A percentile compares a stretch with the other conserved stretches of the same genome.
phyloP scores from a whole-genome alignment of 2,797 vertebrate species.

The Gymnothorax reevesii region DNA sequence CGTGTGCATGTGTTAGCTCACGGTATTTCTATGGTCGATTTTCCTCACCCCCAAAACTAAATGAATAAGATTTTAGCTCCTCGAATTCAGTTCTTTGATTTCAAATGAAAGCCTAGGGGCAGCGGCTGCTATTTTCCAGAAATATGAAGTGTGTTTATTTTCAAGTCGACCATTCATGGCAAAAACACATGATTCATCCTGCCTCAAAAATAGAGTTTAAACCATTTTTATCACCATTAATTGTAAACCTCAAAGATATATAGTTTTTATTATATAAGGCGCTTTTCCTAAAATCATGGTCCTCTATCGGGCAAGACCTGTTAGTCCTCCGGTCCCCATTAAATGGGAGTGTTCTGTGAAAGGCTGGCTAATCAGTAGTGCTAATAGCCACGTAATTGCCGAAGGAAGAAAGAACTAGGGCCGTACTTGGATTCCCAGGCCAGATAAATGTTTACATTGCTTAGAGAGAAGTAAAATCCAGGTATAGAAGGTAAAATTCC shows the following conservation, averaged over 20 bases:
- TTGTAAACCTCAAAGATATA: background rate
- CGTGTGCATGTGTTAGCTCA: too few relatives aligned
- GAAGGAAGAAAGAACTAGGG: too few relatives aligned
- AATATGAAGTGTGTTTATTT: background rate
- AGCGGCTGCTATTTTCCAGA: background rate
- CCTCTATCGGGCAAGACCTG: too few relatives aligned
- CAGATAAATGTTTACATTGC: too few relatives aligned
- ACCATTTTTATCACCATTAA: background rate
- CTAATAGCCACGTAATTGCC: too few relatives aligned
- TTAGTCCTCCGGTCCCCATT: too few relatives aligned
- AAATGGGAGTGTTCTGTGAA: too few relatives aligned
- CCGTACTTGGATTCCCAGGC: too few relatives aligned
- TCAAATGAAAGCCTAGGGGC: background rate
- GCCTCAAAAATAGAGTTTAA: background rate
- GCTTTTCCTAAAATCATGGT: too few relatives aligned
- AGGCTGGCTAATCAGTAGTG: too few relatives aligned
- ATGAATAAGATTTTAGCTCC: background rate
- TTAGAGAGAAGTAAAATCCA: too few relatives aligned
- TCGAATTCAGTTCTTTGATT: background rate
- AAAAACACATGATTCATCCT: background rate
- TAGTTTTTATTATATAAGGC: background rate
- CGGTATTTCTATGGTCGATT: background rate
- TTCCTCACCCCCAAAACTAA: background rate
- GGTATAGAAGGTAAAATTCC: too few relatives aligned
- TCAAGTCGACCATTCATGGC: background rate